Conservation (phyloP, 2,888 invertebrate species). For the Notodonta ziczac region DNA sequence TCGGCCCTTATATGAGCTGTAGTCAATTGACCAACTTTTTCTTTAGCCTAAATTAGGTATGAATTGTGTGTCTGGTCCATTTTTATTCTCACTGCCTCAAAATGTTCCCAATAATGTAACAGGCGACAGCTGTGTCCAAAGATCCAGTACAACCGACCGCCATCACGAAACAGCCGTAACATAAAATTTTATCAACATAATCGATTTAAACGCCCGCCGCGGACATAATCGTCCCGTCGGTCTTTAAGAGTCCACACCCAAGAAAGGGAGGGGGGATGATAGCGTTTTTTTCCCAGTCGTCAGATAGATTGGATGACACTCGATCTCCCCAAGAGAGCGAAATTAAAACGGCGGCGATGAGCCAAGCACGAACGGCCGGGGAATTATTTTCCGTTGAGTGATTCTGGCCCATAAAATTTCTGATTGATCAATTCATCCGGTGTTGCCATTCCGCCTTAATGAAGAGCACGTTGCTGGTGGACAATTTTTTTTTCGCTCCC, state of each 20-base stretch:
- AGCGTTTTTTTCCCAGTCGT: constrained; percentile 69
- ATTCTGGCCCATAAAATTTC: constrained; percentile 83
- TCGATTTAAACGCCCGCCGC: constrained; percentile 64
- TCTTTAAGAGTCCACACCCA: constrained; percentile 52
- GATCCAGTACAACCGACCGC: constrained; percentile 26
- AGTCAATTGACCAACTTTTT: too few relatives aligned
- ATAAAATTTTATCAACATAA: constrained; percentile 43
- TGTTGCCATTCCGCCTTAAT: constrained; percentile 78
- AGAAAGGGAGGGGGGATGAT: constrained; percentile 47
- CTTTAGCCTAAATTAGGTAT: too few relatives aligned
- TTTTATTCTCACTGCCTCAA: not conserved
- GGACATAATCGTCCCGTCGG: constrained; percentile 68
- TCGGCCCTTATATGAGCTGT: too few relatives aligned
- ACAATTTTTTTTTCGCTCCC: constrained; percentile 66
- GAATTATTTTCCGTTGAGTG: constrained; percentile 84
- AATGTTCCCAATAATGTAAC: not conserved
- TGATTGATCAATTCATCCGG: constrained; percentile 84
- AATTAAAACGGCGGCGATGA: constrained; percentile 83
- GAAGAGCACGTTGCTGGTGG: constrained; percentile 77
- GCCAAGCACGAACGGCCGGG: constrained; percentile 75
- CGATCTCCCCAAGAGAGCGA: constrained; percentile 82
- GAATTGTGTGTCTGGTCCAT: too few relatives aligned
- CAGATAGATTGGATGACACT: constrained; percentile 84
- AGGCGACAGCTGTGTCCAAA: constrained; percentile 4
- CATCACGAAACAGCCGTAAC: constrained; percentile 17